Conservation (phyloP, 2,888 invertebrate species). For the Conomelus anceps region DNA sequence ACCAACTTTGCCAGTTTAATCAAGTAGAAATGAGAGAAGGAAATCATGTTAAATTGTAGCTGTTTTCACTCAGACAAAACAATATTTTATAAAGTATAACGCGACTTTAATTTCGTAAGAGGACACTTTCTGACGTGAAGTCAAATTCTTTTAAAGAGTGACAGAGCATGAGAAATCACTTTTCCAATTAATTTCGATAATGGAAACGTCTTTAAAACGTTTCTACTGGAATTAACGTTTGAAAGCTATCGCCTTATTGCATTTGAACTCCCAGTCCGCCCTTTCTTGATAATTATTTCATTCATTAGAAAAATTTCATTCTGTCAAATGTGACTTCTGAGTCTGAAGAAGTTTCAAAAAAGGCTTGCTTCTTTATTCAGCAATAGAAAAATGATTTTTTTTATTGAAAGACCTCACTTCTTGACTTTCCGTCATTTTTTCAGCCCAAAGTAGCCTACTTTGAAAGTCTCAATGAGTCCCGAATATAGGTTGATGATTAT, state of each 20-base stretch:
- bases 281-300: neutral
- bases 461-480: too few species aligned
- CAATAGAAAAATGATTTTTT: neutral
- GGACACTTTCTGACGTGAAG: neutral
- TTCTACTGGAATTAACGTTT: neutral
- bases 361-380: neutral
- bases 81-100: neutral
- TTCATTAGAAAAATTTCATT: neutral
- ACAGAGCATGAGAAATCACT: neutral
- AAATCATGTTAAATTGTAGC: neutral
- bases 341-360: neutral
- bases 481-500: too few species aligned
- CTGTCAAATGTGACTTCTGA: neutral
- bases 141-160: neutral
- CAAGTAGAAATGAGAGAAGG: neutral
- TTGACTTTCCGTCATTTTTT: neutral
- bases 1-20: neutral
- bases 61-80: neutral
- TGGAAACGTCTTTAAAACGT: neutral
- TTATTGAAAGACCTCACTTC: neutral
- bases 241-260: neutral
- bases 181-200: neutral
- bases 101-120: neutral
- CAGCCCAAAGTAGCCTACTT: too few species aligned
- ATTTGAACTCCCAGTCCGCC: neutral